phyloP scores from a whole-genome alignment of 2,113 vertebrate genomes.

The Prochilodus magdalenae region DNA sequence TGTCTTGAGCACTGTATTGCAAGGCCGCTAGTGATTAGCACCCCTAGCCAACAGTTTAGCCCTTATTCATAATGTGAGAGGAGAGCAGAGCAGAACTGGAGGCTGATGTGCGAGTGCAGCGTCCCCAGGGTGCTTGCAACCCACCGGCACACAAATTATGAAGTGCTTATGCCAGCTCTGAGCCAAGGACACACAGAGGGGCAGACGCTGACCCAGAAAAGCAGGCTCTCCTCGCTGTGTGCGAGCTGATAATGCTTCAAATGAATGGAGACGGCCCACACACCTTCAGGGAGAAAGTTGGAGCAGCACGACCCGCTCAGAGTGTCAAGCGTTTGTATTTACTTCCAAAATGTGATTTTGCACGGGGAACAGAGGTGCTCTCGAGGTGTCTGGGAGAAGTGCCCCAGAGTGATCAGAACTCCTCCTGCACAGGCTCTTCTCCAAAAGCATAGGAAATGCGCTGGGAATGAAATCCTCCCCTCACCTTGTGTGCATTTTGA shows the following conservation, averaged over 20 bases:
- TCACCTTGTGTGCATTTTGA: not conserved
- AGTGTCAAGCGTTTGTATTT: constrained; percentile 29
- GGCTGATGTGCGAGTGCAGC: constrained; percentile 50
- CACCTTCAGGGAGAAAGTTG: not conserved
- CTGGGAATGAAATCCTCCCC: not conserved
- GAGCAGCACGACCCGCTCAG: not conserved
- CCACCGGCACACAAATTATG: constrained; percentile 61
- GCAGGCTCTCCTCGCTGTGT: constrained; percentile 64
- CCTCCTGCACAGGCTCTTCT: not conserved
- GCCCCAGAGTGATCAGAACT: constrained; percentile 14
- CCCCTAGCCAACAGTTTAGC: constrained; percentile 58
- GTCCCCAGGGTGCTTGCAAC: constrained; percentile 56
- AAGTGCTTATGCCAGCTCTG: constrained; percentile 51
- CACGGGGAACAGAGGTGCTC: not conserved
- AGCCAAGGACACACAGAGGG: constrained; percentile 69
- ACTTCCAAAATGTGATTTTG: constrained; percentile 34
- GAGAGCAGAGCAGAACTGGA: constrained; percentile 18
- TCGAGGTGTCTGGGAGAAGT: constrained; percentile 1
- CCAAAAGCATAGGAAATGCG: not conserved
- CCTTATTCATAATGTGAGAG: constrained; percentile 59
- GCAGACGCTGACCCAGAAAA: constrained; percentile 72
- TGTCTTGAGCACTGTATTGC: too few relatives aligned
- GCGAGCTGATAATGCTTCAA: constrained; percentile 36
- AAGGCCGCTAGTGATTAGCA: not conserved
- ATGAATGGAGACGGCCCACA: constrained; percentile 22